A percentile compares a stretch with the other conserved stretches of the same genome.
phyloP scores from a whole-genome alignment of 2,888 invertebrate species.

The Barypeithes pellucidus region DNA sequence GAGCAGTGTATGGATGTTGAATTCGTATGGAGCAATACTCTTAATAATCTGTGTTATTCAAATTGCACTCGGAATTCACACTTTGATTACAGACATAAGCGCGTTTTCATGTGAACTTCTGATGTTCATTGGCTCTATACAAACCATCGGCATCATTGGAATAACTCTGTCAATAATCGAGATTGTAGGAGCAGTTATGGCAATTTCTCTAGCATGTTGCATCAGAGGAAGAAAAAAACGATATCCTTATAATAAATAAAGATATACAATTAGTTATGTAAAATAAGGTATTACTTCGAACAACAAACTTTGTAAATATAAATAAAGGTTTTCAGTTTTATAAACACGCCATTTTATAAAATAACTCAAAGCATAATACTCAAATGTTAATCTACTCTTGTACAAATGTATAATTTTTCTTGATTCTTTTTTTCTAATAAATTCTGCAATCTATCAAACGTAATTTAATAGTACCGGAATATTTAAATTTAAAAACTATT shows the following conservation, averaged over 20 bases:
- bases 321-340: too few species aligned
- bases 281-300: too few species aligned
- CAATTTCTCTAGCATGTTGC: slow-evolving; percentile 26
- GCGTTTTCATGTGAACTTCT: slow-evolving; percentile 13
- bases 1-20: slow-evolving; percentile 45
- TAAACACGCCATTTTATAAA: too few species aligned
- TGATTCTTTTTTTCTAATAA: too few species aligned
- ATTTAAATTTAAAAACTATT: too few species aligned
- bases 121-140: slow-evolving; percentile 23
- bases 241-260: not conserved
- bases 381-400: too few species aligned
- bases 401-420: too few species aligned
- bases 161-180: slow-evolving; percentile 38
- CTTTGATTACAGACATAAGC: slow-evolving; percentile 4
- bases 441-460: too few species aligned
- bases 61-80: slow-evolving; percentile 41
- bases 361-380: too few species aligned
- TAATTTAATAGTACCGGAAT: too few species aligned
- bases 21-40: slow-evolving; percentile 46
- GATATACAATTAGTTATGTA: not conserved
- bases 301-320: too few species aligned
- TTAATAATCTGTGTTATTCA: slow-evolving; percentile 46
- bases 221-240: slow-evolving; percentile 17
- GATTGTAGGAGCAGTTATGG: slow-evolving; percentile 32
- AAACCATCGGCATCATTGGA: slow-evolving; percentile 35